These are phyloP conservation scores for Thera britannica DNA, from an alignment of 2,888 invertebrate species.

Conservation along the genomic window DNA sequence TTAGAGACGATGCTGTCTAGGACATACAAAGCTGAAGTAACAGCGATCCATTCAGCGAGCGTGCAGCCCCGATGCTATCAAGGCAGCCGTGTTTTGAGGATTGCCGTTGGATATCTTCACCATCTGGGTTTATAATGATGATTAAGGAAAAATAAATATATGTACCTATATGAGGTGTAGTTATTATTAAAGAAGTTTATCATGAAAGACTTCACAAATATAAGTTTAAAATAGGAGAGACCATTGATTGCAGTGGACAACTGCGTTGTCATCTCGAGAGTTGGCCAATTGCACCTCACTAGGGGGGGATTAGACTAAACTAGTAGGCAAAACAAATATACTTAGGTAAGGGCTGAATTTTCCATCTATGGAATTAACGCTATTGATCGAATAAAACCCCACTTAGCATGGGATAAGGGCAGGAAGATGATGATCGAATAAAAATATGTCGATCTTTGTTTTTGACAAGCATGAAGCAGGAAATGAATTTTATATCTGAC, in stretches of 20 bases:
- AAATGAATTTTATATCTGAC: too few species aligned
- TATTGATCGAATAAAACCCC: too few species aligned
- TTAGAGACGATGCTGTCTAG: conserved; percentile 88
- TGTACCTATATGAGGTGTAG: too few species aligned
- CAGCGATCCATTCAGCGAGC: conserved; percentile 94
- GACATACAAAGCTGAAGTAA: conserved; percentile 88
- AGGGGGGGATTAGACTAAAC: too few species aligned
- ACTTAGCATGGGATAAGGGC: too few species aligned
- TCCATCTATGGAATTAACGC: too few species aligned
- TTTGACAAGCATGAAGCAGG: too few species aligned
- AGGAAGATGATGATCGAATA: too few species aligned
- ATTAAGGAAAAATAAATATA: too few species aligned
- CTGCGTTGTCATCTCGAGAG: background rate
- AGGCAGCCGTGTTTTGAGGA: conserved; percentile 83
- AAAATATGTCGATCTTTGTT: too few species aligned
- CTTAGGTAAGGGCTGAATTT: too few species aligned
- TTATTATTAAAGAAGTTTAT: background rate
- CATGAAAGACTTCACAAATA: background rate
- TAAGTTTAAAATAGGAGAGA: background rate
- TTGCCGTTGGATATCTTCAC: conserved; percentile 87
- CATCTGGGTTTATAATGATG: conserved; percentile 46
- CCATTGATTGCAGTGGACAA: background rate
- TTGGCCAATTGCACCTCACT: background rate
- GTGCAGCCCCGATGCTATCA: conserved; percentile 91
- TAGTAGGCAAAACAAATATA: too few species aligned